Percentiles rank a stretch among this genome's conserved stretches.
Conservation (phyloP, 2,797 vertebrate species). For the Onychomys arenicola region DNA sequence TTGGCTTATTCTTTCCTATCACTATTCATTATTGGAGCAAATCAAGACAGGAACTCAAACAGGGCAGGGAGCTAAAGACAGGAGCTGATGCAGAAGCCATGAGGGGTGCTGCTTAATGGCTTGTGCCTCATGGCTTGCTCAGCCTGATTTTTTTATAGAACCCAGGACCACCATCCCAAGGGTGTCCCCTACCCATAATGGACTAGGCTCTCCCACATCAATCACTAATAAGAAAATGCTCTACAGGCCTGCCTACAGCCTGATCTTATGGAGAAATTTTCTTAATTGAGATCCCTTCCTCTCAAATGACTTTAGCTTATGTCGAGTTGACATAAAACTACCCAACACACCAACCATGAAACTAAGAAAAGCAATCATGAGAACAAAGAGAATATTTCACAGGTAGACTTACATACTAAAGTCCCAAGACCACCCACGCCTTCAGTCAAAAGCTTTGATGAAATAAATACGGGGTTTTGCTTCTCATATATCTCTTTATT, state of each 20-base stretch:
- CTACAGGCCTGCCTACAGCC: neutral
- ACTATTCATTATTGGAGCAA: neutral
- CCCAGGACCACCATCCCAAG: neutral
- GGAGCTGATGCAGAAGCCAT: neutral
- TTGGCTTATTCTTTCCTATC: neutral
- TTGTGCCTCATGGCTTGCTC: neutral
- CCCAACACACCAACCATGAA: neutral
- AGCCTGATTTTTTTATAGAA: neutral
- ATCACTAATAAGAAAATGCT: neutral
- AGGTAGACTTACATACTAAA: neutral
- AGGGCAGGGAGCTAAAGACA: neutral
- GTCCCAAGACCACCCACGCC: neutral
- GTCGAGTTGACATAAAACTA: neutral
- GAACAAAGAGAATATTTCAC: neutral
- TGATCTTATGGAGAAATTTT: neutral
- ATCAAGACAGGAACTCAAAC: neutral
- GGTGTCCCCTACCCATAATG: no score
- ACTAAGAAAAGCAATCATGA: neutral
- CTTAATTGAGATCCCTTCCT: neutral
- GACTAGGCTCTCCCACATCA: no score
- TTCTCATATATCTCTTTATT: neutral
- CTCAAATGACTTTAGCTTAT: neutral
- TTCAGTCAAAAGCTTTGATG: neutral
- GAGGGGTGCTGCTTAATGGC: neutral
- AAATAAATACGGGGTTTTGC: neutral